These are phyloP conservation scores for Clavelina lepadiformis DNA, from an alignment of 23 tunicate genomes.

Conservation along the genomic window DNA sequence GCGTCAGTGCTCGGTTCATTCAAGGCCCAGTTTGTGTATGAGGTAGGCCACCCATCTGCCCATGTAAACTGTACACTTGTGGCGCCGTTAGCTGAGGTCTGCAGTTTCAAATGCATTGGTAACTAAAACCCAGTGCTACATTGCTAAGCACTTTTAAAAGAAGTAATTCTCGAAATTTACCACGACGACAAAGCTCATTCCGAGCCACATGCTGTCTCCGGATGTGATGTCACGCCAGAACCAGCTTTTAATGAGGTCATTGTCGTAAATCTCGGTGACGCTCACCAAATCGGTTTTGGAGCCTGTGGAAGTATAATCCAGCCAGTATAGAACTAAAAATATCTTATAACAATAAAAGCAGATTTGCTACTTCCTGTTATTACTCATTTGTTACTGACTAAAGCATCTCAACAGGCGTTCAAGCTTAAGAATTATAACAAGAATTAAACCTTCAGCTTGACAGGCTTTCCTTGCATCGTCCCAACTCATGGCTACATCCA, in stretches of 20 bases:
- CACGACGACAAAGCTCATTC: slow-evolving; percentile 41
- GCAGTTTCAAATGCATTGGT: no score
- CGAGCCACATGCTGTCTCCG: slow-evolving; percentile 57
- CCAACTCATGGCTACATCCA: slow-evolving; percentile 39
- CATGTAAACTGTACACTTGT: slow-evolving; percentile 42
- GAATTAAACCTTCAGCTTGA: slow-evolving; percentile 36
- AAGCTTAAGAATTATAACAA: neutral
- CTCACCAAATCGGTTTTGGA: slow-evolving; percentile 53
- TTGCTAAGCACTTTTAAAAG: no score
- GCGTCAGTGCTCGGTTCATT: slow-evolving; percentile 47
- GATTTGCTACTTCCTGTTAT: no score
- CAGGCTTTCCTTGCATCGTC: slow-evolving; percentile 52
- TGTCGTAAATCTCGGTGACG: slow-evolving; percentile 58
- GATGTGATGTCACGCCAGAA: slow-evolving; percentile 51
- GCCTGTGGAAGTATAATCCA: slow-evolving; percentile 39
- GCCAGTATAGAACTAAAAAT: no score
- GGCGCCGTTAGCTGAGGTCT: slow-evolving; percentile 12
- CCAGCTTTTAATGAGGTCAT: slow-evolving; percentile 82
- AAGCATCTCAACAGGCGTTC: no score
- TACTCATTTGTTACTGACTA: no score
- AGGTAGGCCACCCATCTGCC: slow-evolving; percentile 81
- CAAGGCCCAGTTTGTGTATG: slow-evolving; percentile 78
- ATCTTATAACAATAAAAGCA: no score
- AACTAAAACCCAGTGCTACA: no score
- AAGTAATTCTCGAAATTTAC: slow-evolving; percentile 29